Base-by-base conservation (phyloP, 2,888 invertebrate species). In the Andrena fulva region DNA sequence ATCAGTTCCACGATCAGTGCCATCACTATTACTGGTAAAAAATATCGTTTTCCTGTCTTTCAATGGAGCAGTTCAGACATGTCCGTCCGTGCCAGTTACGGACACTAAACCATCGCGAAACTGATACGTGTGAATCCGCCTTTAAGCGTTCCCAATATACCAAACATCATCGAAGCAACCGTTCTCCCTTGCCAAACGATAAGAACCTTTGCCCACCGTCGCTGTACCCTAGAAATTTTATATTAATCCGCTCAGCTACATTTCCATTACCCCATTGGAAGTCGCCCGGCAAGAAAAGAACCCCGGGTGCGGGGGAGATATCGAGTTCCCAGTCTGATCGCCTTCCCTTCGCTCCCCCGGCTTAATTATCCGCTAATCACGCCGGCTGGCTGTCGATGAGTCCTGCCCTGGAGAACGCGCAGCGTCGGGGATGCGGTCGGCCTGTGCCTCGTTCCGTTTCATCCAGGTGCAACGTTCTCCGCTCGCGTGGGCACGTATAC, bases 341-440 rank as follows among this genome's bases (percentile, higher is more conserved):
- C 64, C 50, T 42, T 66, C 6, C n/a, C 33, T 63, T 63, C 52
- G 52, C 8, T 33, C 35, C 20, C 52, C 7, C 50, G 27, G 42
- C 3, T 80, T 82, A 83, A 83, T 83, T 83, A 74, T 64, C 67
- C 59, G 67, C 24, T 71, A 74, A 77, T 83, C 70, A 48, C 68
- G 6, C 7, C 50, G 50, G 8, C 27, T 2, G 10, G 69, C 42
- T 1, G 33, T 31, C 77, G 70, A 70, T 74, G 77, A 77, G 77
- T 71, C 71, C 63, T 29, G 42, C 12, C 16, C 33, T 7, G 20
- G 4, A 20, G 35, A 63, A 33, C 35, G 68, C 42, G 27, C 31
- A 52, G 20, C 12, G 20, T 62, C 78, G 4, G 56, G 52, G 24
- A 48, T 54, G 54, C 60, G 48, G 50, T 69, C 27, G 50, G 56